phyloP scores from a whole-genome alignment of 2,797 vertebrate genomes.

The Heteromormyrus szaboi region DNA sequence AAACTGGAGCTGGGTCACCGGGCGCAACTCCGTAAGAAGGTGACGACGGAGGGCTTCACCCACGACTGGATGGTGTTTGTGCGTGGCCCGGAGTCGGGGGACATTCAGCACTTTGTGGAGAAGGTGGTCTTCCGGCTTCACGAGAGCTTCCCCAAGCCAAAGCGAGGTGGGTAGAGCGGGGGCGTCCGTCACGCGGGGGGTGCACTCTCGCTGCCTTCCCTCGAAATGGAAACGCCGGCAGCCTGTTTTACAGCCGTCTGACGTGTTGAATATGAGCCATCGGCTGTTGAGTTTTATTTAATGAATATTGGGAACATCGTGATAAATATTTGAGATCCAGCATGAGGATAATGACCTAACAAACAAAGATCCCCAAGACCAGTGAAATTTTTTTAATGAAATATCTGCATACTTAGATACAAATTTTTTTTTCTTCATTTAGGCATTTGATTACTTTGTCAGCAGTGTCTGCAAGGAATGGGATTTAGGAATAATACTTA shows the following conservation, averaged over 20 bases:
- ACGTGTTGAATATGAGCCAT: background rate
- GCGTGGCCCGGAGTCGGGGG: conserved; percentile 86
- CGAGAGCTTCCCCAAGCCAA: conserved; percentile 96
- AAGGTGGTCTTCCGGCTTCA: conserved; percentile 94
- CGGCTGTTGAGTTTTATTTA: background rate
- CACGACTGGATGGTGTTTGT: conserved; percentile 99
- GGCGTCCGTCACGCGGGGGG: background rate
- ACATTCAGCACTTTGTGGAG: conserved; percentile 98
- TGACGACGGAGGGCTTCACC: conserved; percentile 91
- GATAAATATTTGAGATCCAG: background rate
- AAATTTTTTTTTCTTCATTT: background rate
- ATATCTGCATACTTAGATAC: background rate
- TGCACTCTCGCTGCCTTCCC: background rate
- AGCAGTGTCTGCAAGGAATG: background rate
- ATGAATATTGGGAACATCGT: background rate
- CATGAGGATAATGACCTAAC: background rate
- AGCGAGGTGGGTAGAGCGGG: conserved; percentile 71
- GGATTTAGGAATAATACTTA: background rate
- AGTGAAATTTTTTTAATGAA: background rate
- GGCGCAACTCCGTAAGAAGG: conserved; percentile 90
- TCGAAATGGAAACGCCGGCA: background rate
- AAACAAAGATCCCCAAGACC: background rate
- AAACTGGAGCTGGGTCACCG: conserved; percentile 96
- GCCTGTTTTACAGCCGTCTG: background rate
- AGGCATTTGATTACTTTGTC: background rate